phyloP scores from a whole-genome alignment of 2,888 invertebrate species.

The Camponotus fellah region DNA sequence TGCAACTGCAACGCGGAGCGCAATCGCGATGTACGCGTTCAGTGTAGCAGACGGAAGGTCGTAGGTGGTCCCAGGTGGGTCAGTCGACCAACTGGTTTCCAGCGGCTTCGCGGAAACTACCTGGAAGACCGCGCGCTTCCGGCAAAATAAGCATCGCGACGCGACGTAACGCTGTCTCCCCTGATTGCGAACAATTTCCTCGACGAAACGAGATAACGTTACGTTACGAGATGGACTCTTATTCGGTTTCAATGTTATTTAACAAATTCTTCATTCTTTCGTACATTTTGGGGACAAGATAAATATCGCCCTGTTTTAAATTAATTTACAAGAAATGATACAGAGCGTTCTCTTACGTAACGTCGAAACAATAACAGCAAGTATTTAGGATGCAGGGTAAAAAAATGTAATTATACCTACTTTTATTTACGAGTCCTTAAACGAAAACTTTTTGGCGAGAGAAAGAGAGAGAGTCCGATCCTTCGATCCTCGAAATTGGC shows the following conservation, averaged over 20 bases:
- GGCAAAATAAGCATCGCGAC: conserved; percentile 32
- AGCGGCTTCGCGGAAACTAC: conserved; percentile 62
- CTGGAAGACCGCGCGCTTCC: conserved; percentile 57
- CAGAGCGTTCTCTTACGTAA: too few relatives aligned
- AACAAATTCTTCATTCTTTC: conserved; percentile 2
- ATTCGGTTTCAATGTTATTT: background rate
- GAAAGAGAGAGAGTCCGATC: too few relatives aligned
- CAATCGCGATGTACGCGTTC: conserved; percentile 45
- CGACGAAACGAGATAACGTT: background rate
- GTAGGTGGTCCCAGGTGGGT: conserved; percentile 72
- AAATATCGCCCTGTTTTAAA: too few relatives aligned
- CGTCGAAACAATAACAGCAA: too few relatives aligned
- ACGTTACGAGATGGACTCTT: background rate
- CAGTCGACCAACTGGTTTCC: conserved; percentile 75
- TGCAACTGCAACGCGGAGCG: conserved; percentile 60
- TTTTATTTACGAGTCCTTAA: background rate
- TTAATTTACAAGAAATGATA: too few relatives aligned
- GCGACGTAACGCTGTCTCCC: background rate
- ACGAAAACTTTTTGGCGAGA: background rate
- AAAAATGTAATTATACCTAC: background rate
- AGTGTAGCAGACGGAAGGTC: conserved; percentile 58
- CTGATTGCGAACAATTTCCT: background rate
- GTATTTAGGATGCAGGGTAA: too few relatives aligned
- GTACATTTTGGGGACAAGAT: too few relatives aligned
- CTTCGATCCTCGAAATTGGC: too few relatives aligned